phyloP scores from a whole-genome alignment of 1,140 invertebrate genomes.

The Anoplolepis gracilipes region DNA sequence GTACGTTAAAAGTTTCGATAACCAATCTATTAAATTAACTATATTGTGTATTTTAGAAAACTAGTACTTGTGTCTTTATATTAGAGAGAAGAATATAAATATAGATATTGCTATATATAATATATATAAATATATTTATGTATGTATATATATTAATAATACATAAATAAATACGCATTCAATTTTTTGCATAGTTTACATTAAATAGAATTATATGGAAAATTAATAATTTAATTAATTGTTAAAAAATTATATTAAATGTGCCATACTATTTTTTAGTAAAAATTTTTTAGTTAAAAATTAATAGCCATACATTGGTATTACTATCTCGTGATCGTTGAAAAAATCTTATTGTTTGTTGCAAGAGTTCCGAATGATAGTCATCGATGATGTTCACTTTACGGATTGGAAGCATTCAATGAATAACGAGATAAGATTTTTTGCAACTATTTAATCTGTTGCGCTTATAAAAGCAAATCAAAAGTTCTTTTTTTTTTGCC shows the following conservation, averaged over 20 bases:
- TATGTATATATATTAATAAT: too few relatives aligned
- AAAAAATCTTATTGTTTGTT: background rate
- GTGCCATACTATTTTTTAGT: too few relatives aligned
- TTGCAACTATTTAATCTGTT: background rate
- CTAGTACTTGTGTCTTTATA: background rate
- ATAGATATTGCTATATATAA: too few relatives aligned
- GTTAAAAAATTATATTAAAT: too few relatives aligned
- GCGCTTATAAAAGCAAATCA: slow-evolving; percentile 20
- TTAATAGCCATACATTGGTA: background rate
- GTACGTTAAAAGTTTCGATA: background rate
- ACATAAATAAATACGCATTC: too few relatives aligned
- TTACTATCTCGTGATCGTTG: background rate
- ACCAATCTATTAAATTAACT: background rate
- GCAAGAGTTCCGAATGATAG: background rate
- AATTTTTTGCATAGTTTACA: too few relatives aligned
- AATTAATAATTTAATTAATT: too few relatives aligned
- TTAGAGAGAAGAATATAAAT: too few relatives aligned
- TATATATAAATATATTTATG: too few relatives aligned
- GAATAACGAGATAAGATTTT: slow-evolving; percentile 5
- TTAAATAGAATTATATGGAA: too few relatives aligned
- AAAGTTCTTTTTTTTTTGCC: background rate
- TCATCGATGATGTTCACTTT: slow-evolving; percentile 3
- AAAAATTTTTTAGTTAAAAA: background rate
- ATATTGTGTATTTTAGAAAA: background rate
- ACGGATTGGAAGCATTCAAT: background rate